Evolutionary conservation across 2,113 vertebrate species (phyloP), one percentile per base, ranked within the genome.

Genomic region (Protobothrops flavoviridis): DNA sequence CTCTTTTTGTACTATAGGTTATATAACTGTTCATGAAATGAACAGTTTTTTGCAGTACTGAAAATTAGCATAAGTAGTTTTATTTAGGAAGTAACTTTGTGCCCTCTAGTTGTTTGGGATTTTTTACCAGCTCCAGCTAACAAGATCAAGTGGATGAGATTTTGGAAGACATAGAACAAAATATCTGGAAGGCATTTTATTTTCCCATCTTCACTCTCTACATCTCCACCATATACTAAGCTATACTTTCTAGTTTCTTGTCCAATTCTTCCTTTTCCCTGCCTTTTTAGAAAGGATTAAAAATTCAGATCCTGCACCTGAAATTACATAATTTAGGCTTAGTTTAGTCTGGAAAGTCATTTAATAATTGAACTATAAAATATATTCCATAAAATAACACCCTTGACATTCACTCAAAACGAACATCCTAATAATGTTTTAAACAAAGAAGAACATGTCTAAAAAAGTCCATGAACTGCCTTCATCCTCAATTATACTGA

Each of bases 351-450:
- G 91, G 91, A 93, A 90, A 96, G 93, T 90, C 88, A 33, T 39
- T n/a, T 93, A n/a, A 61, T 93, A 91, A 95, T 95, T 92, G 52
- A 92, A 59, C 86, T 87, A 92, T 94, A 87, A 10, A 90, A 95
- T 94, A 93, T 85, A 90, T 87, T 93, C 95, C 94, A 23, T 90
- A 95, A 94, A 96, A 88, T 91, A 92, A 74, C 92, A 91, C 89
- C 94, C 96, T 93, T 96, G 96, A 96, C 96, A 96, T 97, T 97
- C 90, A 9, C 64, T 85, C 0, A 94, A 50, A 94, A 96, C 87
- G 93, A 92, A 94, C 91, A 24, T 13, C 1, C 0, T 90, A 95
- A 95, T 94, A 95, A 94, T 96, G 95, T 91, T 95, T 96, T 96
- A 95, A 96, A 96, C 94, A 96, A 96, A 96, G 95, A 94, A 64